Percentiles rank a stretch among this genome's conserved stretches.
phyloP scores from a whole-genome alignment of 2,888 invertebrate species.

The Ypsolopha scabrella region DNA sequence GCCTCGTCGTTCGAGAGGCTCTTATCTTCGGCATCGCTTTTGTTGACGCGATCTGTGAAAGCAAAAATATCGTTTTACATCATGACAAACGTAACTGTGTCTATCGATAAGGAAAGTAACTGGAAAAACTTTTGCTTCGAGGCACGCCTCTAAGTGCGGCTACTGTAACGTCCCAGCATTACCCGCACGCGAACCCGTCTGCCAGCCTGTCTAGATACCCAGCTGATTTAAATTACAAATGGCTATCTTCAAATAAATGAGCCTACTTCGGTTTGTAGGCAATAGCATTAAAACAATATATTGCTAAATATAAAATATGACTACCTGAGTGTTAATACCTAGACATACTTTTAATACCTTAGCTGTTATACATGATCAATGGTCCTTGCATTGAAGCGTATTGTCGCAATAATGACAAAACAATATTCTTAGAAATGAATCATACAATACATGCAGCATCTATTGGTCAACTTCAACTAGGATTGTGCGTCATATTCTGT shows the following conservation, averaged over 20 bases:
- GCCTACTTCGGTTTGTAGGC: too few species aligned
- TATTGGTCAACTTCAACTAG: background rate
- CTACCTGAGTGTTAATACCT: too few species aligned
- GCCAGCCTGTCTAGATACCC: constrained; percentile 20
- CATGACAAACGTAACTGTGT: background rate
- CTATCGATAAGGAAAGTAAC: background rate
- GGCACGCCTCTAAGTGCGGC: constrained; percentile 6
- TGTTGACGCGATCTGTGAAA: constrained; percentile 51
- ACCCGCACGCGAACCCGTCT: constrained; percentile 31
- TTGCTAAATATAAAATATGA: too few species aligned
- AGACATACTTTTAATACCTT: too few species aligned
- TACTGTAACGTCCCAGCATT: constrained; percentile 14
- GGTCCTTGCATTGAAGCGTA: background rate
- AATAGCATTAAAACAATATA: too few species aligned
- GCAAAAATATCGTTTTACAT: background rate
- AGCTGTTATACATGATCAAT: too few species aligned
- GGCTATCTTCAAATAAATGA: background rate
- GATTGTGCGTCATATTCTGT: background rate
- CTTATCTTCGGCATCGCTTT: constrained; percentile 60
- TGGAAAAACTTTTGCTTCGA: constrained; percentile 1
- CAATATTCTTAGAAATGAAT: background rate
- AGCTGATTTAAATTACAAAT: constrained; percentile 19
- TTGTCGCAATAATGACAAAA: background rate
- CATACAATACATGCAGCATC: background rate
- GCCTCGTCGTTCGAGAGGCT: constrained; percentile 61